phyloP scores from a whole-genome alignment of 2,113 vertebrate genomes.

The Boleophthalmus pectinirostris region DNA sequence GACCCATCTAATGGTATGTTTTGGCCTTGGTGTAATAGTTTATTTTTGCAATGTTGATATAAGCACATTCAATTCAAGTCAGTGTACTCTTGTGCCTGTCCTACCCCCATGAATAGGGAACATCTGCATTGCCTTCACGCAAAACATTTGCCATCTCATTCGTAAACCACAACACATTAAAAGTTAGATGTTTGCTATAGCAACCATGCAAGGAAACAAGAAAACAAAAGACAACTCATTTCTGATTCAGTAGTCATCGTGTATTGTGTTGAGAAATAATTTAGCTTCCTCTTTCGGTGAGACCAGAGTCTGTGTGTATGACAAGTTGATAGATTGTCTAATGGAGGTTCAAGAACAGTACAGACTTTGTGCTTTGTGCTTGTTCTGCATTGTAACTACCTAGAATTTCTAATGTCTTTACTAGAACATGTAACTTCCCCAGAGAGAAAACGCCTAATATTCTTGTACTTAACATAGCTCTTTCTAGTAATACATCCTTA shows the following conservation, averaged over 20 bases:
- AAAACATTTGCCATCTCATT: neutral
- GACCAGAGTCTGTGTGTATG: neutral
- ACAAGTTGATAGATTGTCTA: neutral
- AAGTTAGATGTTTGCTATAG: neutral
- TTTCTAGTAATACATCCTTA: constrained; percentile 51
- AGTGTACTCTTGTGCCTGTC: neutral
- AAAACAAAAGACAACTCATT: neutral
- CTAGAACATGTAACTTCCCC: neutral
- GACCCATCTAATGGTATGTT: neutral
- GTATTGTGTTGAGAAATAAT: neutral
- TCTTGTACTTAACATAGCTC: constrained; percentile 52
- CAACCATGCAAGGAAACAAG: neutral
- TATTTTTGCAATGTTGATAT: neutral
- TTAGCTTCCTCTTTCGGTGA: neutral
- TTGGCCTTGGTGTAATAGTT: constrained; percentile 1
- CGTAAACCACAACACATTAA: neutral
- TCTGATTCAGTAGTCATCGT: neutral
- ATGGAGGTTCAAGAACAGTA: neutral
- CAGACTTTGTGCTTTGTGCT: neutral
- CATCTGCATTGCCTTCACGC: neutral
- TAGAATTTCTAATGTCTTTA: neutral
- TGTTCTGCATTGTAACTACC: neutral
- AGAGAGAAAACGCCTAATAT: neutral
- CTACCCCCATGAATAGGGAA: neutral
- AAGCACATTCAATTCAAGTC: neutral